phyloP scores from a whole-genome alignment of 2,888 invertebrate species.

The Drosophila eohydei region DNA sequence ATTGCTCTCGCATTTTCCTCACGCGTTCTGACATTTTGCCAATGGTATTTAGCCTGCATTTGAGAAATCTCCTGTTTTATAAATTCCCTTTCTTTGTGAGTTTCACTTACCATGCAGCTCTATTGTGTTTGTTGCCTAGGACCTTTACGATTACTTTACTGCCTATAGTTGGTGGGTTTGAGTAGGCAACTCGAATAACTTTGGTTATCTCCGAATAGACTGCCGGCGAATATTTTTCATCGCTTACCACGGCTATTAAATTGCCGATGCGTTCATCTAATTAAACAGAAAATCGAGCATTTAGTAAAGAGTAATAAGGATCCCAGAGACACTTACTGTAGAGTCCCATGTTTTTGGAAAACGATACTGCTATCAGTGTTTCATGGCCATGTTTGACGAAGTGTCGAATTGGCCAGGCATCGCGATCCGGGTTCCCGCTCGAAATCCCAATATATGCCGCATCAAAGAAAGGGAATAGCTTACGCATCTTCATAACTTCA shows the following conservation, averaged over 20 bases:
- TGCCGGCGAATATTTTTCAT: slow-evolving; percentile 86
- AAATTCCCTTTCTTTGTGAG: not conserved
- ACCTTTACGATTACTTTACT: slow-evolving; percentile 94
- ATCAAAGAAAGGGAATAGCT: slow-evolving; percentile 95
- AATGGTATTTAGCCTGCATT: slow-evolving; percentile 7
- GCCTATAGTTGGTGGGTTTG: slow-evolving; percentile 98
- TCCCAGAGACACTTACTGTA: slow-evolving; percentile 90
- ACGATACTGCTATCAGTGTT: slow-evolving; percentile 95
- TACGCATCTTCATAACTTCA: slow-evolving; percentile 91
- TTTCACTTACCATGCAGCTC: slow-evolving; percentile 90
- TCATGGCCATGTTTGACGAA: slow-evolving; percentile 94
- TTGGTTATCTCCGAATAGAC: slow-evolving; percentile 93
- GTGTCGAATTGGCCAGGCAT: slow-evolving; percentile 94
- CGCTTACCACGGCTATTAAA: slow-evolving; percentile 90
- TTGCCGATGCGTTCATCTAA: slow-evolving; percentile 97
- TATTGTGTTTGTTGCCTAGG: slow-evolving; percentile 89
- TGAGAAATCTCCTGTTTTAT: no score
- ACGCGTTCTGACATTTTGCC: slow-evolving; percentile 92
- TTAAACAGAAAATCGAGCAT: no score
- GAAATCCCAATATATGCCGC: slow-evolving; percentile 97
- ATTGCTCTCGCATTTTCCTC: slow-evolving; percentile 91
- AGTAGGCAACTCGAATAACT: slow-evolving; percentile 94
- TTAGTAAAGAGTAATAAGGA: not conserved
- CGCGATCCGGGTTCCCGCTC: slow-evolving; percentile 94
- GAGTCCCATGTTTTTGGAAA: slow-evolving; percentile 99